Conservation (phyloP, 2,797 vertebrate genomes). For the Mormyrus hasselquistii region DNA sequence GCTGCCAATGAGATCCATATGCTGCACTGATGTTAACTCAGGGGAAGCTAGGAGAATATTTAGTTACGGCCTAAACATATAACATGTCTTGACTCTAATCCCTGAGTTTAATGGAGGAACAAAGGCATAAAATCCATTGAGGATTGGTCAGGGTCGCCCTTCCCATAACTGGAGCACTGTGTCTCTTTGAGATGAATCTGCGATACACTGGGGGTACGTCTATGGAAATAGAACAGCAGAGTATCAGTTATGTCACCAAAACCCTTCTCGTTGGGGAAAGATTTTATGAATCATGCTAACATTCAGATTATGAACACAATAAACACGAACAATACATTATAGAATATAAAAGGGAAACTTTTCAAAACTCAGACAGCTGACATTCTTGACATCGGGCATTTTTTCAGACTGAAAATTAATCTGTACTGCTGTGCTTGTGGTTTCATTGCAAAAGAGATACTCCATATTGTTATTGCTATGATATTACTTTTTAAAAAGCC, state of each 20-base stretch:
- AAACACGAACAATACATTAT: neutral
- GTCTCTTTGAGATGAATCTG: neutral
- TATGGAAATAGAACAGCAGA: neutral
- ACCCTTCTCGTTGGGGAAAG: neutral
- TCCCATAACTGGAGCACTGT: neutral
- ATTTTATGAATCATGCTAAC: neutral
- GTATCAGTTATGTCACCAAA: neutral
- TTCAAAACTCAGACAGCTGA: neutral
- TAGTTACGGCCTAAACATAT: slow-evolving; percentile 15
- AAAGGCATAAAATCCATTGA: slow-evolving; percentile 8
- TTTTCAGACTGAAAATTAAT: neutral
- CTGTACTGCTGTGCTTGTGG: neutral
- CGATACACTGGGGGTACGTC: neutral
- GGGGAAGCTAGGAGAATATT: neutral
- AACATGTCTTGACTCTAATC: slow-evolving; percentile 6
- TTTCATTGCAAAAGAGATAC: neutral
- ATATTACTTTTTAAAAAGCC: neutral
- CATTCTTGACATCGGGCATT: neutral
- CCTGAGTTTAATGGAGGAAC: neutral
- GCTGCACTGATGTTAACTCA: neutral
- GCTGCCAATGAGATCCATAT: slow-evolving; percentile 15
- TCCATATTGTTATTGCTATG: neutral
- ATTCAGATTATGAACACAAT: neutral
- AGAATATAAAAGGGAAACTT: neutral
- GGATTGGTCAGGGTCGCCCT: neutral